A percentile compares a stretch with the other conserved stretches of the same genome.
Conservation (phyloP, 2,888 invertebrate species). For the Rutpela maculata region DNA sequence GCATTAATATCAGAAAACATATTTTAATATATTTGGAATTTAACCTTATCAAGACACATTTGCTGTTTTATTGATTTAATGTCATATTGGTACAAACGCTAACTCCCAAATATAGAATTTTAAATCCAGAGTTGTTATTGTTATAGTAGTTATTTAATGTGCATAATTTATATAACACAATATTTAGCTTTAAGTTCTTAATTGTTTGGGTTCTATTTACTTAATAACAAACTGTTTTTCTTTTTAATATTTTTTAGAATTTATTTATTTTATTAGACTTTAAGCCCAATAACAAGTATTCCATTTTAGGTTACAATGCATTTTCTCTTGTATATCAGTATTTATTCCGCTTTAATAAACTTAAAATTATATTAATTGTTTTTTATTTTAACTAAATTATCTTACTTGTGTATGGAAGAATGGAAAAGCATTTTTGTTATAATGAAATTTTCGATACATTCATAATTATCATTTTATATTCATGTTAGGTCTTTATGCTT, state of each 20-base stretch:
- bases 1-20: too few relatives aligned
- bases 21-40: not conserved
- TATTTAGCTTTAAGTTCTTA: slow-evolving; percentile 9
- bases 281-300: slow-evolving; percentile 12
- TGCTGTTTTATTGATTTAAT: slow-evolving; percentile 11
- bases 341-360: slow-evolving; percentile 36
- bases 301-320: slow-evolving; percentile 2
- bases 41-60: not conserved
- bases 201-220: not conserved
- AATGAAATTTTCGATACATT: too few relatives aligned
- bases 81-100: slow-evolving; percentile 22
- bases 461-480: too few relatives aligned
- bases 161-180: not conserved
- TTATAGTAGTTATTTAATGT: slow-evolving; percentile 24
- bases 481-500: too few relatives aligned
- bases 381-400: not conserved
- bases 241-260: slow-evolving; percentile 22
- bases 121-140: slow-evolving; percentile 16
- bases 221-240: not conserved
- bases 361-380: not conserved
- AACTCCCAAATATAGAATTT: slow-evolving; percentile 14
- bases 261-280: slow-evolving; percentile 20
- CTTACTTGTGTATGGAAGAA: too few relatives aligned
- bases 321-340: slow-evolving; percentile 15
- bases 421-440: too few relatives aligned